These are phyloP conservation scores for Potamilus streckersoni DNA, from an alignment of 1,140 invertebrate species.

Conservation along the genomic window DNA sequence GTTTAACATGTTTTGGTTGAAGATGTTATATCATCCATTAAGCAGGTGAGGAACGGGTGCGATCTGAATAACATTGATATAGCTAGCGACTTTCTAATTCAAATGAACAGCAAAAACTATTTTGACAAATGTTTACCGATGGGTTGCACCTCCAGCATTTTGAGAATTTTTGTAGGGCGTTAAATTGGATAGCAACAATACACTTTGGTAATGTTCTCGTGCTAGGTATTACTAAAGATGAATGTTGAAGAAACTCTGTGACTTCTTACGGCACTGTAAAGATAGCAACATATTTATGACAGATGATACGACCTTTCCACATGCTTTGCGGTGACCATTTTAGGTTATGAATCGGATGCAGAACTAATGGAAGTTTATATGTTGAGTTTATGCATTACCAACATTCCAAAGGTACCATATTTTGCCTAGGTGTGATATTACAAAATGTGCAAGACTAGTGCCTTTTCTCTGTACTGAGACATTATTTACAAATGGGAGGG, in stretches of 20 bases:
- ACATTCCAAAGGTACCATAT: no score
- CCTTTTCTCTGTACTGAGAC: no score
- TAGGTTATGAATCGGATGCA: constrained; percentile 1
- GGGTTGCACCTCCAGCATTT: constrained; percentile 11
- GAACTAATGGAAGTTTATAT: no score
- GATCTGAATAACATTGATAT: constrained; percentile 32
- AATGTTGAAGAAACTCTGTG: not conserved
- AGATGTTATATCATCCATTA: constrained; percentile 12
- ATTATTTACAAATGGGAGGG: no score
- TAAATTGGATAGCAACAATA: constrained; percentile 19
- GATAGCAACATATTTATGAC: constrained; percentile 2
- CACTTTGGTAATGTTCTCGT: constrained; percentile 31
- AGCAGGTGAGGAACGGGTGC: not conserved
- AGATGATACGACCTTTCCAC: not conserved
- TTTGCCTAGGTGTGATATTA: no score
- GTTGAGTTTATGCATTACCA: no score
- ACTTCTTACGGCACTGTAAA: not conserved
- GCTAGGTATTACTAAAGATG: constrained; percentile 1
- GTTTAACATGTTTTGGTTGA: constrained; percentile 29
- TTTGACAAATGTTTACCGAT: constrained; percentile 22
- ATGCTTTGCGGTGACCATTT: not conserved
- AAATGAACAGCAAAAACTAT: constrained; percentile 16
- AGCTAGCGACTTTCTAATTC: constrained; percentile 25
- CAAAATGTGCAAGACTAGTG: no score
- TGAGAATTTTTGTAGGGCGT: constrained; percentile 25